Base-by-base conservation (phyloP, 2,888 invertebrate genomes). In the Exephanes ischioxanthus region DNA sequence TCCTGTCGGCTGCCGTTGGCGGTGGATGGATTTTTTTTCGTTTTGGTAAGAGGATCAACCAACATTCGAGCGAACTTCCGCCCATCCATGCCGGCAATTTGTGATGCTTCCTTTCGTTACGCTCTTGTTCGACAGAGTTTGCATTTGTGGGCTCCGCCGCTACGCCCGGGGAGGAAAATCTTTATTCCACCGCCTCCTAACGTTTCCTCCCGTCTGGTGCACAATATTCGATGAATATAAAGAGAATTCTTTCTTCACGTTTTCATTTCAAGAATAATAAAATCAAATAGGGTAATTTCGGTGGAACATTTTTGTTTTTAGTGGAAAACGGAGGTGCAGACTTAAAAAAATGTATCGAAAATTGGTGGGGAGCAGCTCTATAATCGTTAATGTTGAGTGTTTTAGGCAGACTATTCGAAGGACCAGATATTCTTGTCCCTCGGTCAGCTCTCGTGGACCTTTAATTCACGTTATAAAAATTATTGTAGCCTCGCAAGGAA, bases 61-160 rank as follows among this genome's bases (percentile, higher is more conserved):
- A 51, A 37, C 72, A 78, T 72, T 53, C 78, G 48, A 72, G 37
- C 72, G 66, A 67, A 45, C 67, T 78, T 72, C 14, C 63, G 58
- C 72, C 78, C 58, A 77, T 55, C 83, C 9, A 37, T 78, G 30
- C 83, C 48, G 67, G 55, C 71, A 78, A 83, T 48, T 78, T 83
- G 66, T 51, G 48, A 41, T 58, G 66, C 66, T 78, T 72, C 51
- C 51, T 63, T 77, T 41, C 51, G 63, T 76, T 63, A 41, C 53
- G 75, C 51, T 33, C 55, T 71, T 55, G 53, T 72, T 33, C 30
- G 19, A 37, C 51, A 66, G 55, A 19, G 26, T 7, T 73, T 37
- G 45, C n/a, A 45, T 51, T 73, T 51, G 22, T 14, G 11, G 5
- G 5, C 22, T 58, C 26, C 14, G 26, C 14, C 26, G 14, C 58